A percentile compares a stretch with the other conserved stretches of the same genome.
phyloP scores from a whole-genome alignment of 1,140 invertebrate genomes.

The Olivierus martensii region DNA sequence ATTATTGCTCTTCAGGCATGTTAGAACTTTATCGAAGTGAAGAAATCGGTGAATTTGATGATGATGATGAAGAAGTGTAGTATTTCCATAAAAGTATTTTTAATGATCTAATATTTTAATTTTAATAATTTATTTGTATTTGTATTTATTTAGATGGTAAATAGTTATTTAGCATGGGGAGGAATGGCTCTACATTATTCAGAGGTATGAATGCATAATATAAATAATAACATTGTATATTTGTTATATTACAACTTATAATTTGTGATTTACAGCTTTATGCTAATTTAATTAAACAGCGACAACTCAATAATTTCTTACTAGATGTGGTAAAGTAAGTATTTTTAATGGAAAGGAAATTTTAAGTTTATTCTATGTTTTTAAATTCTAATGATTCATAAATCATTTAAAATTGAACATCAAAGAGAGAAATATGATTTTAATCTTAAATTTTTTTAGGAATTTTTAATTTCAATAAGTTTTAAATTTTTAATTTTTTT shows the following conservation, averaged over 20 bases:
- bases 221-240: too few relatives aligned
- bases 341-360: too few relatives aligned
- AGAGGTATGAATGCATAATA: background rate
- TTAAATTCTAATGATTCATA: too few relatives aligned
- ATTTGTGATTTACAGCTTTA: slow-evolving; percentile 32
- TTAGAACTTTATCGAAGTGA: background rate
- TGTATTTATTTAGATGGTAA: background rate
- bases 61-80: background rate
- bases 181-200: slow-evolving; percentile 1
- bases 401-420: too few relatives aligned
- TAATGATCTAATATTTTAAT: too few relatives aligned
- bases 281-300: slow-evolving; percentile 43
- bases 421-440: too few relatives aligned
- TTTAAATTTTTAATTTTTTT: too few relatives aligned
- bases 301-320: slow-evolving; percentile 51
- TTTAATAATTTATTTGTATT: too few relatives aligned
- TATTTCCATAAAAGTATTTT: background rate
- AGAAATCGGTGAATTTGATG: background rate
- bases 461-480: too few relatives aligned
- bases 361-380: too few relatives aligned
- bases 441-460: too few relatives aligned
- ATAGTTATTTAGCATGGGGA: slow-evolving; percentile 1
- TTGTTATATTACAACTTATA: too few relatives aligned
- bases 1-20: background rate
- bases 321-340: slow-evolving; percentile 53